These are phyloP conservation scores for Drosophila triauraria DNA, from an alignment of 1,140 invertebrate species.

Conservation along the genomic window DNA sequence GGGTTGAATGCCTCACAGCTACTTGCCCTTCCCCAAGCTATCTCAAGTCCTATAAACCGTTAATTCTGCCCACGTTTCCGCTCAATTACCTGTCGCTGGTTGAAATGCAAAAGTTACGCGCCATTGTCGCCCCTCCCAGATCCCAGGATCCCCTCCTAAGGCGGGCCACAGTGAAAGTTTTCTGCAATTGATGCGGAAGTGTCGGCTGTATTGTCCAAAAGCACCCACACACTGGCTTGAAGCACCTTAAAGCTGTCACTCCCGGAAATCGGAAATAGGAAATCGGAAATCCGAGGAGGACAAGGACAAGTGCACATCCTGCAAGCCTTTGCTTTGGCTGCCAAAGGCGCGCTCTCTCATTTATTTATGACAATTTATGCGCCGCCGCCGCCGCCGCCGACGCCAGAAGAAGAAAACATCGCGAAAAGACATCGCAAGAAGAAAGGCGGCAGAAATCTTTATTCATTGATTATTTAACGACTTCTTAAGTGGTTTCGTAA, in stretches of 20 bases:
- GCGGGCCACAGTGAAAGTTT: slow-evolving; percentile 17
- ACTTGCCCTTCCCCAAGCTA: background rate
- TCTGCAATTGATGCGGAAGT: slow-evolving; percentile 10
- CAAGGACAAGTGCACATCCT: slow-evolving; percentile 21
- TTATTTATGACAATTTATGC: slow-evolving; percentile 61
- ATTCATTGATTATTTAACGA: slow-evolving; percentile 85
- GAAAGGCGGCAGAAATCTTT: slow-evolving; percentile 64
- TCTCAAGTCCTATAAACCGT: slow-evolving; percentile 36
- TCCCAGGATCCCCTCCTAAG: background rate
- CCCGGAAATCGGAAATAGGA: background rate
- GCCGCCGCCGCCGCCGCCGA: background rate
- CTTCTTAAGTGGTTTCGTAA: slow-evolving; percentile 85
- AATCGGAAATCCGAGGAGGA: slow-evolving; percentile 6
- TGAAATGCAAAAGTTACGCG: slow-evolving; percentile 29
- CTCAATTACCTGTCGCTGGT: slow-evolving; percentile 69
- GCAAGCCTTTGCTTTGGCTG: slow-evolving; percentile 46
- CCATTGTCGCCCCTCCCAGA: slow-evolving; percentile 12
- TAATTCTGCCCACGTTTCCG: slow-evolving; percentile 74
- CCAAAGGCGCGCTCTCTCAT: slow-evolving; percentile 16
- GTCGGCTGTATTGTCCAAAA: slow-evolving; percentile 25
- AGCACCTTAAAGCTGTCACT: background rate
- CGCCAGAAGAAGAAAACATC: slow-evolving; percentile 19
- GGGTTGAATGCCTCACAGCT: slow-evolving; percentile 1
- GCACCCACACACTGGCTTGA: background rate
- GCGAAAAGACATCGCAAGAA: slow-evolving; percentile 22